Evolutionary conservation across 37 sponge, comb jelly and placozoan species (phyloP), one percentile per base, ranked within the genome.

Genomic region (Trichoplax adhaerens): DNA sequence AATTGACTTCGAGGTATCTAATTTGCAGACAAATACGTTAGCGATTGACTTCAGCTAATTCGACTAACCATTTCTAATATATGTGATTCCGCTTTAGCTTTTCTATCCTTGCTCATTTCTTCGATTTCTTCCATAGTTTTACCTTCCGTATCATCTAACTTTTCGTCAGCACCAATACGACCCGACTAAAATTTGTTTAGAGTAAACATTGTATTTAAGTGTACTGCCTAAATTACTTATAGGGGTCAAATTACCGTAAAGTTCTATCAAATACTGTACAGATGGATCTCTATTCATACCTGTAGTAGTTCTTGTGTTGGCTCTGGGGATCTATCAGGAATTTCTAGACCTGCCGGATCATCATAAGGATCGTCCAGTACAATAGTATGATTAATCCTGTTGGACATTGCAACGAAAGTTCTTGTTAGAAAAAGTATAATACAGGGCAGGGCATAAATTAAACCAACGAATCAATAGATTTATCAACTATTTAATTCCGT

Each of bases 321-420:
- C 29, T 29, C 29, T 29, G 29, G 29, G 29, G 29, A 29, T 29
- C 29, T 29, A 29, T 29, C 29, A 29, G 29, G 29, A 29, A 29
- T 29, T 29, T 7, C 12, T 52, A 66, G 5, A 70, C 86, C 88
- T 60, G 76, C 80, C 46, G 82, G 89, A 64, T 96, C 98, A 10
- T 69, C 73, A 78, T 80, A 92, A 1, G 98, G 98, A 56, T 96
- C 98, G 10, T 96, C 93, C 10, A 96, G 83, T 1, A 96, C 58
- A 0, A 96, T 77, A n/a, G 98, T 96, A 73, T 96, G 98, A 55
- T 82, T 77, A 7, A 96, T 88, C 55, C 89, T 72, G 12, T n/a
- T 12, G 12, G 62, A 60, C 8, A 8, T n/a, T 12, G 12, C 8
- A 60, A n/a, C 10, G 12, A 60, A 60, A 60, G 62, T 12, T n/a